Conservation (phyloP, 2,888 invertebrate genomes). For the Julus scanicus region DNA sequence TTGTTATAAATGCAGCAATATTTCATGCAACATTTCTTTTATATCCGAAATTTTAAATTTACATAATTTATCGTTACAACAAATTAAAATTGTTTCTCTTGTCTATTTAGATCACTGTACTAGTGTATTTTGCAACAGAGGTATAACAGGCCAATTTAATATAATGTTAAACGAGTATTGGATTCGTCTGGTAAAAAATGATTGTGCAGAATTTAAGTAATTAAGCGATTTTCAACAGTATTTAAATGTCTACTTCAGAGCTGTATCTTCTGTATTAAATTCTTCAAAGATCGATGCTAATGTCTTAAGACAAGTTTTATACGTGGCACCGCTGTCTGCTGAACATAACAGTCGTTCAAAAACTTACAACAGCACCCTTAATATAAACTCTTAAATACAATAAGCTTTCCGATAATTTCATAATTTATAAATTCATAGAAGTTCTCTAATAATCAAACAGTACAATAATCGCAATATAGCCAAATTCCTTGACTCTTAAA, state of each 20-base stretch:
- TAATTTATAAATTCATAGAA: slow-evolving; percentile 40
- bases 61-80: not conserved
- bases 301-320: not conserved
- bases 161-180: no score
- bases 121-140: no score
- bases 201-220: not conserved
- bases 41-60: no score
- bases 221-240: not conserved
- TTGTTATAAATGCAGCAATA: not conserved
- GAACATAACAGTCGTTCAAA: not conserved
- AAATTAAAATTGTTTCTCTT: not conserved
- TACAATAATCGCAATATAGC: not conserved
- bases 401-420: not conserved
- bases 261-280: not conserved
- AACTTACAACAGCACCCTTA: not conserved
- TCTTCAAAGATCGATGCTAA: not conserved
- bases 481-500: not conserved
- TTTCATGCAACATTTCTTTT: not conserved
- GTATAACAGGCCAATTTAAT: no score
- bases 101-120: no score
- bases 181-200: not conserved
- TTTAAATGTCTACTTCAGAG: not conserved
- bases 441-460: not conserved
- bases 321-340: not conserved
- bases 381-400: slow-evolving; percentile 43